Evolutionary conservation across 2,888 invertebrate genomes (phyloP).

Genomic region (Luffia ferchaultella): DNA sequence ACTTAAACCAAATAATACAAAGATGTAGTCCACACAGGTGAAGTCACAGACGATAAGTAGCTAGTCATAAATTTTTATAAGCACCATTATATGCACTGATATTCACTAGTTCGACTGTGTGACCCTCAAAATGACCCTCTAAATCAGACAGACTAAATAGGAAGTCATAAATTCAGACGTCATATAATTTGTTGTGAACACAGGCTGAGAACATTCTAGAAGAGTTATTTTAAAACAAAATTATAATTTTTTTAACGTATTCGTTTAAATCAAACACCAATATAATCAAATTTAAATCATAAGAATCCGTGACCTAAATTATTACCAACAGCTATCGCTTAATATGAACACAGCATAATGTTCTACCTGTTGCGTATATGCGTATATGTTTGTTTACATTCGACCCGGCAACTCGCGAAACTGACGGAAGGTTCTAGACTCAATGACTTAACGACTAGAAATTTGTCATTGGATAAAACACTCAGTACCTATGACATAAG

Average conservation of each 20-base stretch:
- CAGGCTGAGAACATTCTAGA: too few species aligned
- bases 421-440: slow-evolving; percentile 29
- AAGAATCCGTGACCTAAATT: not conserved
- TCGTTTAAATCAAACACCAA: too few species aligned
- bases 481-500: not conserved
- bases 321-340: not conserved
- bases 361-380: slow-evolving; percentile 32
- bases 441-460: slow-evolving; percentile 3
- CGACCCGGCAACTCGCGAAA: slow-evolving; percentile 22
- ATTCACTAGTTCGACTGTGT: not conserved
- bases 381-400: slow-evolving; percentile 39
- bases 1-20: too few species aligned
- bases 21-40: too few species aligned
- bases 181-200: too few species aligned
- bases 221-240: too few species aligned
- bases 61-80: too few species aligned
- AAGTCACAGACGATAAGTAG: too few species aligned
- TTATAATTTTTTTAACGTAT: too few species aligned
- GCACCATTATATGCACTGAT: too few species aligned
- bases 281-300: too few species aligned
- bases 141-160: not conserved
- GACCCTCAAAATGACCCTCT: not conserved
- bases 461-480: not conserved
- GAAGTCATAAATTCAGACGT: not conserved
- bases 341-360: not conserved